phyloP scores from a whole-genome alignment of 2,888 invertebrate genomes.

The Gymnosoma rotundatum region DNA sequence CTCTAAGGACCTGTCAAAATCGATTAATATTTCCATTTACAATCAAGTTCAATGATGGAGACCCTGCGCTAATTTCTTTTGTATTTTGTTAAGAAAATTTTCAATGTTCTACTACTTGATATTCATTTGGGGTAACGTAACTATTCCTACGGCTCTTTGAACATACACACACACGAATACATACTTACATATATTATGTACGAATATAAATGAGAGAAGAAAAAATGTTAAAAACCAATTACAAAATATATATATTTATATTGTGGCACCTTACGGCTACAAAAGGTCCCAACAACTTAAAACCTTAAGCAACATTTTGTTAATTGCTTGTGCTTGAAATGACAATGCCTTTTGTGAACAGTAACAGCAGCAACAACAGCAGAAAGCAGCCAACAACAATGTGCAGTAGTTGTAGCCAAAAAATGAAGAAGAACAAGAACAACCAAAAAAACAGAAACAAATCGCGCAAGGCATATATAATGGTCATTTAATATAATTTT shows the following conservation, averaged over 20 bases:
- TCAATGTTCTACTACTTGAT: conserved; percentile 31
- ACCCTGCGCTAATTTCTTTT: conserved; percentile 52
- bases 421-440: conserved; percentile 4
- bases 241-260: conserved; percentile 62
- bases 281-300: conserved; percentile 42
- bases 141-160: conserved; percentile 42
- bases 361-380: conserved; percentile 43
- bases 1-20: conserved; percentile 54
- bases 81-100: conserved; percentile 42
- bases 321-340: conserved; percentile 69
- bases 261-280: conserved; percentile 68
- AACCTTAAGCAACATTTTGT: conserved; percentile 64
- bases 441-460: background rate
- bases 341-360: conserved; percentile 63
- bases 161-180: background rate
- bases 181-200: background rate
- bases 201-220: background rate
- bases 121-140: conserved; percentile 37
- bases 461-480: conserved; percentile 67
- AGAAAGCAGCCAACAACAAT: conserved; percentile 23
- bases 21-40: conserved; percentile 66
- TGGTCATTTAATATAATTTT: conserved; percentile 66
- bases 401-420: conserved; percentile 43
- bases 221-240: conserved; percentile 59
- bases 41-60: conserved; percentile 57